A percentile compares a stretch with the other conserved stretches of the same genome.
Evolutionary conservation across 2,888 invertebrate species (phyloP).

Genomic region (Desoria tigrina): DNA sequence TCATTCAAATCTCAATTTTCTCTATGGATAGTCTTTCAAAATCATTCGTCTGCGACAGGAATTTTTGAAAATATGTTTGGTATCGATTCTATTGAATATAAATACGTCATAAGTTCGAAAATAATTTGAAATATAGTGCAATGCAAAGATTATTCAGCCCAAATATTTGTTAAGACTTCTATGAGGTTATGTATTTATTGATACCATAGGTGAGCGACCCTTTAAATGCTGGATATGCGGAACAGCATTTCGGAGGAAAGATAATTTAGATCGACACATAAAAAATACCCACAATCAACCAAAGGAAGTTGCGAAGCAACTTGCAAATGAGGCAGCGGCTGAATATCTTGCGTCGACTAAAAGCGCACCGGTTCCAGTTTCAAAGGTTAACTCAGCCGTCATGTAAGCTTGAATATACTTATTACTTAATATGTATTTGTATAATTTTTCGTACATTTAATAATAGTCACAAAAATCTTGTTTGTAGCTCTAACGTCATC

Average conservation of each 20-base stretch:
- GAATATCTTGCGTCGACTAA: constrained; percentile 40
- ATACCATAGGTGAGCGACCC: constrained; percentile 68
- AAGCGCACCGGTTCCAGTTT: constrained; percentile 33
- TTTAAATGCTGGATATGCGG: constrained; percentile 72
- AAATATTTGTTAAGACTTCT: no score
- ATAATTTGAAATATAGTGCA: no score
- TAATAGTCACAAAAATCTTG: background rate
- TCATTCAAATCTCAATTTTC: no score
- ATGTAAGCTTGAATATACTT: constrained; percentile 36
- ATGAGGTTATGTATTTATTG: no score
- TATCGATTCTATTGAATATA: no score
- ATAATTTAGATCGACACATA: constrained; percentile 64
- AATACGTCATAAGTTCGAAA: no score
- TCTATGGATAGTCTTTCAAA: no score
- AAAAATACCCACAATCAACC: constrained; percentile 53
- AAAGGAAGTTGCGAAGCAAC: constrained; percentile 51
- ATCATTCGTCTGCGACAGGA: no score
- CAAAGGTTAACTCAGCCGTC: constrained; percentile 48
- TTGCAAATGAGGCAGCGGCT: constrained; percentile 52
- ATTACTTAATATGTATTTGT: background rate
- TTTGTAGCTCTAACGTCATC: constrained; percentile 17
- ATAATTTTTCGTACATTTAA: background rate
- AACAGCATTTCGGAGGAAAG: constrained; percentile 71
- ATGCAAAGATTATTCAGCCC: no score
- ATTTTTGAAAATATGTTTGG: no score